Conservation (phyloP, 2,113 vertebrate genomes). For the Psettodes erumei region DNA sequence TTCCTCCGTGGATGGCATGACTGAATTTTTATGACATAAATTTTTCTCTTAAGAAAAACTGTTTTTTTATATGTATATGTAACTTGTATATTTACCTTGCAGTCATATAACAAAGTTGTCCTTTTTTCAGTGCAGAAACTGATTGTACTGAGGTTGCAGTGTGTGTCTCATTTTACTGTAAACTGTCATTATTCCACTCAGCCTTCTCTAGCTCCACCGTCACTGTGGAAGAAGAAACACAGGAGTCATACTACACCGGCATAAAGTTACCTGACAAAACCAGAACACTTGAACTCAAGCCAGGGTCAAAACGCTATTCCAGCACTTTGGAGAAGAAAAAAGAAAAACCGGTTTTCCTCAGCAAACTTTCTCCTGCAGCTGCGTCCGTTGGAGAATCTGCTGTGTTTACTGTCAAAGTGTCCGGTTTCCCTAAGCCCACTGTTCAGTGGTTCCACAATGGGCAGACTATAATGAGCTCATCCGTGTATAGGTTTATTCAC, state of each 20-base stretch:
- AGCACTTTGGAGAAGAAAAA: slow-evolving; percentile 79
- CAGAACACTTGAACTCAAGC: slow-evolving; percentile 90
- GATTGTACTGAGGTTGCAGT: not conserved
- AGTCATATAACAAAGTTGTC: not conserved
- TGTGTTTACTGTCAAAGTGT: slow-evolving; percentile 85
- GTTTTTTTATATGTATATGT: not conserved
- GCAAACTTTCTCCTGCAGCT: slow-evolving; percentile 80
- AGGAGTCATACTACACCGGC: slow-evolving; percentile 79
- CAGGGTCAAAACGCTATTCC: slow-evolving; percentile 85
- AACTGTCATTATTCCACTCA: slow-evolving; percentile 83
- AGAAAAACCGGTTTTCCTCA: slow-evolving; percentile 89
- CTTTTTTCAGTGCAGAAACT: slow-evolving; percentile 16
- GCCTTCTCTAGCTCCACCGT: slow-evolving; percentile 85
- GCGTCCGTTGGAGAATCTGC: slow-evolving; percentile 83
- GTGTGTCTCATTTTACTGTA: slow-evolving; percentile 24
- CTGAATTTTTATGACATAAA: not conserved
- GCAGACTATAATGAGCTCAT: slow-evolving; percentile 74
- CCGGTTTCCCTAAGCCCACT: slow-evolving; percentile 84
- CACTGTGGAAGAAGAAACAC: slow-evolving; percentile 85
- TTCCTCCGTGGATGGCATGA: not conserved
- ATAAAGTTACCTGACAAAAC: slow-evolving; percentile 80
- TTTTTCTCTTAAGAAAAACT: too few species aligned
- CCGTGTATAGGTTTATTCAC: slow-evolving; percentile 82
- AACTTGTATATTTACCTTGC: not conserved
- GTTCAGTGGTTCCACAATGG: slow-evolving; percentile 89